phyloP scores from a whole-genome alignment of 2,797 vertebrate species.

The Knipowitschia caucasica region DNA sequence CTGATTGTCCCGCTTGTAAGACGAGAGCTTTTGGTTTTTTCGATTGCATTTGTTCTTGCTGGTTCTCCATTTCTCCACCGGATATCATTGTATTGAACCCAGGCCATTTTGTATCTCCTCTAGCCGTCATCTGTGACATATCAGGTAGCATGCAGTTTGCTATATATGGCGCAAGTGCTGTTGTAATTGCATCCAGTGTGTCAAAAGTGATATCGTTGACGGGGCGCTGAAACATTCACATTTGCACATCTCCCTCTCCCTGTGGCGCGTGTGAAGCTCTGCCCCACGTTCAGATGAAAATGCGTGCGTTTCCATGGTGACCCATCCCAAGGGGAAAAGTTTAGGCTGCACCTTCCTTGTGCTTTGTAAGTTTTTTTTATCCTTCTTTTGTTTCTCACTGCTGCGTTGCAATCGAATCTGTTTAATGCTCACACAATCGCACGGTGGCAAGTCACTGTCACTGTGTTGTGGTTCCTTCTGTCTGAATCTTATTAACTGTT shows the following conservation, averaged over 20 bases:
- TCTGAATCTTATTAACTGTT: constrained; percentile 8
- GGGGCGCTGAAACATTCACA: constrained; percentile 5
- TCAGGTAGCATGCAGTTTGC: constrained; percentile 43
- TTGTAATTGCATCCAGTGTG: constrained; percentile 18
- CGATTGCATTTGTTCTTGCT: constrained; percentile 53
- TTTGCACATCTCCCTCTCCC: constrained; percentile 13
- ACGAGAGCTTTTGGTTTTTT: constrained; percentile 50
- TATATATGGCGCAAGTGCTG: constrained; percentile 23
- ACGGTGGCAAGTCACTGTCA: constrained; percentile 22
- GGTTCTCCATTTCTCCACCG: constrained; percentile 51
- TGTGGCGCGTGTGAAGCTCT: constrained; percentile 25
- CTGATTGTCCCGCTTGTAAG: constrained; percentile 69
- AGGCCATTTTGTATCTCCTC: constrained; percentile 30
- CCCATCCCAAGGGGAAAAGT: constrained; percentile 68
- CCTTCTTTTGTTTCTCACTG: constrained; percentile 45
- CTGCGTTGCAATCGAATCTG: constrained; percentile 32
- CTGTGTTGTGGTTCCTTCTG: constrained; percentile 23
- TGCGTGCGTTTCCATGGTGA: constrained; percentile 70
- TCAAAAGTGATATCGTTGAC: not conserved
- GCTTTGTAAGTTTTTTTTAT: constrained; percentile 31
- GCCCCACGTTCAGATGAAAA: constrained; percentile 57
- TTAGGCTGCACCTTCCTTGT: constrained; percentile 51
- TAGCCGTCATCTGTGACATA: constrained; percentile 42
- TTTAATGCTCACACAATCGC: not conserved
- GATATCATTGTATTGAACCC: constrained; percentile 29